Evolutionary conservation across 2,888 invertebrate genomes (phyloP), one percentile per base, ranked within the genome.

Genomic region (Macrostomum cliftonense): DNA sequence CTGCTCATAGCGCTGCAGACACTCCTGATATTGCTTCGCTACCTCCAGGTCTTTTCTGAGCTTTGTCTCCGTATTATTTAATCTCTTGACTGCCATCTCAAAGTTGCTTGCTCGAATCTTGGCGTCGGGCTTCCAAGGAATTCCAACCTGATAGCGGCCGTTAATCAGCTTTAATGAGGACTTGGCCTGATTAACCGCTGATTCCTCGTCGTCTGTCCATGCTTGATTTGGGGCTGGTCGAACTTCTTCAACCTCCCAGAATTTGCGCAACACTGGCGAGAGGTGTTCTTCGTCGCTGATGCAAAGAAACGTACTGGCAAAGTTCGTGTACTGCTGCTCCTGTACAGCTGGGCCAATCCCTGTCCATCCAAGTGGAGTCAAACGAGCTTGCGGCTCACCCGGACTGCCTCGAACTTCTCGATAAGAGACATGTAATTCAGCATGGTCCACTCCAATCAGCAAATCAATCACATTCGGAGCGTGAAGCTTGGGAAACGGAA

Each of bases 11-110:
- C 43, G 39, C 16, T 44, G 38, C 12, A 53, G 47, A 12, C 47
- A 49, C 4, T 43, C 37, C 21, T 14, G n/a, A 39, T 54, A 54
- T 7, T 13, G n/a, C n/a, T 39, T 37, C 21, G 19, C 44, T n/a
- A 54, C 21, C 9, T 45, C 40, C n/a, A 45, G 46, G 28, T 44
- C 28, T 42, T 47, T 53, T 14, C 37, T 9, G 44, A 54, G 14
- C 21, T 39, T 40, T 37, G 46, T 49, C 47, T 54, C 52, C 12
- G 52, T 55, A 20, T 43, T 17, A 17, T 49, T 20, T 14, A 53
- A 37, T 2, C 49, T 42, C 1, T 45, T 40, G 28, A 45, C 13
- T 5, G 45, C 45, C 45, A 45, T 45, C 21, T 45, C 12, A 16
- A 28, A 45, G 28, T 21, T 45, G 5, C 28, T 38, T 12, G 45